A percentile compares a stretch with the other conserved stretches of the same genome.
Conservation (phyloP, 2,113 vertebrate species). For the cat (Felis catus) region F.catus_Fca126_mat1.0 CM031415.1:186203501-186204000, state of each 20-base stretch:
- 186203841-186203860: neutral
- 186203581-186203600: slow-evolving; percentile 54
- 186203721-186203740: slow-evolving; percentile 66
- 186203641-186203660: slow-evolving; percentile 62
- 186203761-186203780: slow-evolving; percentile 65
- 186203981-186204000: neutral
- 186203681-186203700: slow-evolving; percentile 66
- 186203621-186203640: slow-evolving; percentile 68
- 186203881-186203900: slow-evolving; percentile 58
- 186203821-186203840: slow-evolving; percentile 62
- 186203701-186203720: slow-evolving; percentile 66
- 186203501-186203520: slow-evolving; percentile 65
- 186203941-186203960: slow-evolving; percentile 46
- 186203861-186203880: slow-evolving; percentile 50
- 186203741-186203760: slow-evolving; percentile 76
- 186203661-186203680: slow-evolving; percentile 66
- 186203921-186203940: slow-evolving; percentile 23
- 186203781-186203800: slow-evolving; percentile 71
- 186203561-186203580: slow-evolving; percentile 43
- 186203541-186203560: slow-evolving; percentile 60
- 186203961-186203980: neutral
- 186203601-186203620: slow-evolving; percentile 61
- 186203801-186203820: slow-evolving; percentile 67
- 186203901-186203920: slow-evolving; percentile 55
- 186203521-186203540: slow-evolving; percentile 70